Base-by-base conservation (phyloP, 2,888 invertebrate genomes). In the Drosophila ustulata region DNA sequence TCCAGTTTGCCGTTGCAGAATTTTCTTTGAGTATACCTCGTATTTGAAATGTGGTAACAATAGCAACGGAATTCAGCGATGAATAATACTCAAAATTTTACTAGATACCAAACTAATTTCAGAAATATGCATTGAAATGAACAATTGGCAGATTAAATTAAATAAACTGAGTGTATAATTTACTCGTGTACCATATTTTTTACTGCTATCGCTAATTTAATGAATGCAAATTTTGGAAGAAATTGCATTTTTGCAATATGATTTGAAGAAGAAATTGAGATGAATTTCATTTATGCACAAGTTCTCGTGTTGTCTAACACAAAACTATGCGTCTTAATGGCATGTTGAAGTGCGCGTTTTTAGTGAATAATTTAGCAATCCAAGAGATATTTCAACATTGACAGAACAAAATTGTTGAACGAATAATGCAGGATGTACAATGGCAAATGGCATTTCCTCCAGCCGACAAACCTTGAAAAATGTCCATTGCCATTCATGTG, bases 401-500 rank as follows among this genome's bases (percentile, higher is more conserved):
- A n/a, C 8, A 11, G 23, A 7, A 6, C 6, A 32, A 55, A 51
- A 6, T 30, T 30, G 11, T 37, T 56, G 11, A 62, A 37, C 46
- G 50, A 61, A 63, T 72, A 59, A 59, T 80, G 57, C 64, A 66
- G 80, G 64, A 78, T 76, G 45, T 34, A 64, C 55, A 57, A 47
- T 57, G 64, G 9, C 55, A 52, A 64, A 55, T 63, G 46, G 39
- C 50, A 34, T 61, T 25, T 49, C 56, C 58, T 43, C 50, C 39
- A 41, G 47, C 57, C 55, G 58, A 47, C 55, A 59, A 63, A 55
- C 79, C 78, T 75, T 75, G 76, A 76, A 62, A 73, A 46, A 43
- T 45, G 45, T 61, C 46, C 65, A 26, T 34, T 61, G 45, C 23
- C 45, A 62, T 62, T 59, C 55, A 51, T 50, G 45, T 46, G 57